Evolutionary conservation across 2,113 vertebrate genomes (phyloP).

Genomic region (Hylia prasina): DNA sequence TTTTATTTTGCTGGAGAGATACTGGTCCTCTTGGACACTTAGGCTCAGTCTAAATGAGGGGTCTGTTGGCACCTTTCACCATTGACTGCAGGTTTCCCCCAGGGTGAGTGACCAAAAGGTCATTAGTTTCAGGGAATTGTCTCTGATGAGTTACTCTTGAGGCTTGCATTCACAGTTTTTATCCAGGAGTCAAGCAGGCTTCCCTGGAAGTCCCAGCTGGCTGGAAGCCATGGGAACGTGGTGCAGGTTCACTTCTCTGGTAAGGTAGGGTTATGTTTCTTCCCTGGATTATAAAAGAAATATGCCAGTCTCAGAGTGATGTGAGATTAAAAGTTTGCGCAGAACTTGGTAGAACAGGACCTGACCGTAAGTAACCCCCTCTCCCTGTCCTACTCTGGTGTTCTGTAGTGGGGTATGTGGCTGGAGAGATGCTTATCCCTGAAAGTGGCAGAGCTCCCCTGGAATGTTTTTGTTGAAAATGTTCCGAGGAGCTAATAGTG

Average conservation of each 20-base stretch:
- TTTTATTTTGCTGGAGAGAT: not conserved
- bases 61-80: not conserved
- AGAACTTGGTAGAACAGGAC: not conserved
- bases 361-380: not conserved
- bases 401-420: not conserved
- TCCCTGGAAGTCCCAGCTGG: not conserved
- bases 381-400: not conserved
- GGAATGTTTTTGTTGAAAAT: constrained; percentile 32
- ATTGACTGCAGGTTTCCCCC: not conserved
- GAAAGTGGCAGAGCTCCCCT: not conserved
- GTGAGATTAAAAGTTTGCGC: not conserved
- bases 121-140: not conserved
- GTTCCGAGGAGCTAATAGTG: not conserved
- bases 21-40: not conserved
- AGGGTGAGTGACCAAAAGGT: not conserved
- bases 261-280: not conserved
- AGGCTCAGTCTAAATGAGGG: not conserved
- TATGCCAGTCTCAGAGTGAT: not conserved
- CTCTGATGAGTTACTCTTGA: not conserved
- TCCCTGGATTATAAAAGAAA: not conserved
- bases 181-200: not conserved
- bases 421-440: not conserved
- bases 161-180: not conserved
- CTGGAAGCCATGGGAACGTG: not conserved
- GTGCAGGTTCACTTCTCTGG: not conserved